phyloP scores from a whole-genome alignment of 2,888 invertebrate genomes.

The Diaperis boleti region DNA sequence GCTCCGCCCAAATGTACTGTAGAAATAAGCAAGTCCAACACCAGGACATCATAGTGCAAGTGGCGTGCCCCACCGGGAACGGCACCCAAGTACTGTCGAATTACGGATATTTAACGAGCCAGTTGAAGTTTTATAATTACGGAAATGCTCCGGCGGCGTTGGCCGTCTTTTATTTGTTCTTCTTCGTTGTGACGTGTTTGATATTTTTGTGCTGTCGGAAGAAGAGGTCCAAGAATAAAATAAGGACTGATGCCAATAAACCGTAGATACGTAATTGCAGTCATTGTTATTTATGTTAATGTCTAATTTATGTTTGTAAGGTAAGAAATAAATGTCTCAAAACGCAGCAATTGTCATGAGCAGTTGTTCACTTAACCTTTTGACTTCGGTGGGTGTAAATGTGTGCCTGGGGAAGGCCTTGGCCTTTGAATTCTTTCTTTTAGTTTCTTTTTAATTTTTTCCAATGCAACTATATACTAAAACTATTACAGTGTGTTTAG shows the following conservation, averaged over 20 bases:
- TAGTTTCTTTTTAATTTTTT: too few relatives aligned
- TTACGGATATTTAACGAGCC: constrained; percentile 67
- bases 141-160: constrained; percentile 72
- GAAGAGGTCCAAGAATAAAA: constrained; percentile 65
- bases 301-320: constrained; percentile 2
- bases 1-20: constrained; percentile 71
- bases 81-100: constrained; percentile 77
- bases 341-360: too few relatives aligned
- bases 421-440: too few relatives aligned
- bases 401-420: too few relatives aligned
- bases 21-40: constrained; percentile 84
- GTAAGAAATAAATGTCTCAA: constrained; percentile 10
- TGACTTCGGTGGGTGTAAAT: too few relatives aligned
- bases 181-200: constrained; percentile 72
- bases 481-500: too few relatives aligned
- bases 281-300: constrained; percentile 24
- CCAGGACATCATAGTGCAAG: constrained; percentile 88
- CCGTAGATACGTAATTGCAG: constrained; percentile 65
- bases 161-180: constrained; percentile 72
- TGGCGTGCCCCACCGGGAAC: constrained; percentile 84
- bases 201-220: constrained; percentile 66
- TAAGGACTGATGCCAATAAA: constrained; percentile 73
- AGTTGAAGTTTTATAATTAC: constrained; percentile 69
- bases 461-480: too few relatives aligned
- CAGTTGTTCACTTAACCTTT: too few relatives aligned